Percentiles rank a stretch among this genome's conserved stretches.
Evolutionary conservation across 2,888 invertebrate species (phyloP).

Genomic region (Cerastoderma edule): DNA sequence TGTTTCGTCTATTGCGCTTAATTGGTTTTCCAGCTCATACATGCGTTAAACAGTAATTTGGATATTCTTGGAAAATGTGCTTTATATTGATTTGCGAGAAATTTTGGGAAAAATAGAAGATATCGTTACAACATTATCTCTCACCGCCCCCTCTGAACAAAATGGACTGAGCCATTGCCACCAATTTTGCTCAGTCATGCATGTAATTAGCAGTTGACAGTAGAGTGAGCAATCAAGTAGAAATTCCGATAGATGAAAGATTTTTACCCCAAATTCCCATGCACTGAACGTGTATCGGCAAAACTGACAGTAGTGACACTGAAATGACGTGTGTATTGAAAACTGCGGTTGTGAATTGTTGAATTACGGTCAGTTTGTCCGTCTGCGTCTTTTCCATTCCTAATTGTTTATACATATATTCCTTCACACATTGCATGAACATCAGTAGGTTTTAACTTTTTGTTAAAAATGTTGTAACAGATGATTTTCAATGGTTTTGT

Average conservation of each 20-base stretch:
- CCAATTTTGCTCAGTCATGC: constrained; percentile 57
- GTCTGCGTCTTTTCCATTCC: too few species aligned
- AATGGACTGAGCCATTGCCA: constrained; percentile 32
- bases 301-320: neutral
- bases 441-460: too few species aligned
- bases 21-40: neutral
- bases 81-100: too few species aligned
- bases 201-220: constrained; percentile 36
- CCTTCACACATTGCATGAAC: too few species aligned
- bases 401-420: too few species aligned
- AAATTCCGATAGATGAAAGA: constrained; percentile 23
- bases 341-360: too few species aligned
- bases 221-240: constrained; percentile 25
- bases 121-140: neutral
- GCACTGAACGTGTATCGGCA: constrained; percentile 4
- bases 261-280: constrained; percentile 21
- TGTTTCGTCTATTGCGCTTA: neutral
- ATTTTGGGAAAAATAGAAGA: neutral
- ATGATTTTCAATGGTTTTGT: too few species aligned
- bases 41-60: too few species aligned
- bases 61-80: too few species aligned
- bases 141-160: neutral
- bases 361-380: too few species aligned
- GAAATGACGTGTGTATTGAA: too few species aligned
- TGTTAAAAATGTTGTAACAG: too few species aligned